Evolutionary conservation across 2,113 vertebrate species (phyloP).

Genomic region (Phodopus roborovskii): DNA sequence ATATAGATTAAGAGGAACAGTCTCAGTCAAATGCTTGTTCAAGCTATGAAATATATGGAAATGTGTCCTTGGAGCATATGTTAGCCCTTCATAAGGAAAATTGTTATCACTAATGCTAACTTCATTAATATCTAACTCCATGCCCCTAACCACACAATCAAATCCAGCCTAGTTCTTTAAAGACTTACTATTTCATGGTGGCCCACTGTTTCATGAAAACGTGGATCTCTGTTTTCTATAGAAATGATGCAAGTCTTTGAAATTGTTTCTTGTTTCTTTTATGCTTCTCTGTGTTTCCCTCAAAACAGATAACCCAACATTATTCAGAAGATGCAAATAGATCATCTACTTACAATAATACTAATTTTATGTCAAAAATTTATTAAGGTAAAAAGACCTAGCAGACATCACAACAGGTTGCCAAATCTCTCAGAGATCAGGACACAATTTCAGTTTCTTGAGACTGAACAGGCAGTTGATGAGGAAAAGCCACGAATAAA

Average conservation of each 20-base stretch:
- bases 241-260: conserved; percentile 10
- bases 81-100: neutral
- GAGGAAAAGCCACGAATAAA: too few relatives aligned
- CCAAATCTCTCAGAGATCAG: too few relatives aligned
- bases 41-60: neutral
- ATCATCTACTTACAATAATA: conserved; percentile 6
- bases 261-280: neutral
- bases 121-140: neutral
- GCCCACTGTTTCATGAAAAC: conserved; percentile 14
- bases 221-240: neutral
- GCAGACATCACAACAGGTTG: too few relatives aligned
- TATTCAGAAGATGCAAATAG: neutral
- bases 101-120: neutral
- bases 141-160: neutral
- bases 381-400: neutral
- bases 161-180: neutral
- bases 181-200: neutral
- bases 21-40: neutral
- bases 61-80: neutral
- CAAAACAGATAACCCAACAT: conserved; percentile 26
- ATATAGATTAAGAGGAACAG: neutral
- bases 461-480: too few relatives aligned
- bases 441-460: too few relatives aligned
- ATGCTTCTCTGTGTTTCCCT: conserved; percentile 11
- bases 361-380: neutral